Base-by-base conservation (phyloP, 2,888 invertebrate species). In the Tinea semifulvella region DNA sequence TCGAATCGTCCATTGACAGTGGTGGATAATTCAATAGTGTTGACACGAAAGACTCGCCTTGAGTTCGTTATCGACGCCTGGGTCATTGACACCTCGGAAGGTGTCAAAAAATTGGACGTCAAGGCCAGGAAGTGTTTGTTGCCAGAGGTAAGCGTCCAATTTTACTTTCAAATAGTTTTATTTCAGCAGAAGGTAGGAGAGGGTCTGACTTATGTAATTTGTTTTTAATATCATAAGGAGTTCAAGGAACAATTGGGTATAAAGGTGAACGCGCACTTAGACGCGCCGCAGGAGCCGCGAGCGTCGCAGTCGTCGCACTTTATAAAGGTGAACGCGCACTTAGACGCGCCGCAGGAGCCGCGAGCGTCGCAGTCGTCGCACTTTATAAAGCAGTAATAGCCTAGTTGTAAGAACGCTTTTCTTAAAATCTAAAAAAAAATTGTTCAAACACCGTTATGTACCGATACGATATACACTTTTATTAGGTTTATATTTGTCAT, bases 31-130 rank as follows among this genome's bases (percentile, higher is more conserved):
- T 14, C 48, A 2, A 26, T 49, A 25, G 3, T 45, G 2, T 10
- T 50, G 17, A 40, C 43, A 1, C 7, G 46, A 1, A n/a, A 16
- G 10, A 45, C 42, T 0, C 63, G 55, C 14, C 72, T 62, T 38
- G 72, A 76, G 46, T 54, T 74, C 6, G 65, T 63, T 6, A 46
- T 76, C 0, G 58, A 61, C 8, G 57, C 68, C 1, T 74, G 68
- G 68, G 54, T 59, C 1, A 76, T 76, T 1, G 73, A 73, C 46
- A 67, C 76, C 0, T 71, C 75, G 0, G 51, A 49, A 0, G 58
- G 69, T 14, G 75, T 73, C 0, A 66, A 65, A 18, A 54, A 56
- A 0, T 50, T 77, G 2, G 47, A 61, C 0, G 19, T 72, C 10
- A 38, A 52, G 0, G 52, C 53, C 20, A 58, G 77, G 10, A 66